These are phyloP conservation scores for Engraulis encrasicolus DNA, from an alignment of 2,113 vertebrate species.

Conservation along the genomic window DNA sequence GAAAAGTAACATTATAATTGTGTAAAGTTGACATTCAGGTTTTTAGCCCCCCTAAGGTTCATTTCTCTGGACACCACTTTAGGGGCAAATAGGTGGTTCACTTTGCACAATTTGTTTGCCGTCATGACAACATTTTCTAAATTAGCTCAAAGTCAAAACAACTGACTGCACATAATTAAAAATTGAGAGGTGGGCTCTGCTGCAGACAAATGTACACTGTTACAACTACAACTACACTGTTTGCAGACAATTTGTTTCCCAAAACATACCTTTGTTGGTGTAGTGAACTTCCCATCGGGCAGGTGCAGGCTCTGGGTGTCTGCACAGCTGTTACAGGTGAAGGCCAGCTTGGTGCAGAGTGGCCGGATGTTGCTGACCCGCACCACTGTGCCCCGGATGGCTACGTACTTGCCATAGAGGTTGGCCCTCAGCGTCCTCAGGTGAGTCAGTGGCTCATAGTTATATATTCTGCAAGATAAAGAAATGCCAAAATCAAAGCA, in stretches of 20 bases:
- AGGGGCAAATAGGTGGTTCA: too few relatives aligned
- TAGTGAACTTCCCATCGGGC: conserved; percentile 86
- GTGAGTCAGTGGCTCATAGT: conserved; percentile 89
- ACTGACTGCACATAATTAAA: background rate
- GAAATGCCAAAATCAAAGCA: conserved; percentile 29
- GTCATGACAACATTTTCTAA: too few relatives aligned
- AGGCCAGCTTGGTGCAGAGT: conserved; percentile 88
- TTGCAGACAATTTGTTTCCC: background rate
- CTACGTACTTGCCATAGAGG: conserved; percentile 88
- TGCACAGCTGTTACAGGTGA: conserved; percentile 83
- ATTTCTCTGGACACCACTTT: too few relatives aligned
- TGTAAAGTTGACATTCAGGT: too few relatives aligned
- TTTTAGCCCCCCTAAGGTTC: too few relatives aligned
- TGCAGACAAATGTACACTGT: too few relatives aligned
- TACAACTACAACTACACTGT: too few relatives aligned
- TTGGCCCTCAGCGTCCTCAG: conserved; percentile 88
- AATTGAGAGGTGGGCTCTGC: too few relatives aligned
- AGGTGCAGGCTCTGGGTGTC: conserved; percentile 80
- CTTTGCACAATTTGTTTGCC: too few relatives aligned
- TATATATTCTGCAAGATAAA: conserved; percentile 90
- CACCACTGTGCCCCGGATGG: conserved; percentile 90
- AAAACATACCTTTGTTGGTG: conserved; percentile 85
- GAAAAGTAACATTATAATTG: too few relatives aligned
- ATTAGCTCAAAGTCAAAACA: too few relatives aligned
- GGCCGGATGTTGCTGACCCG: conserved; percentile 93